Conservation (phyloP, 2,113 vertebrate species). For the Cinclus cinclus region DNA sequence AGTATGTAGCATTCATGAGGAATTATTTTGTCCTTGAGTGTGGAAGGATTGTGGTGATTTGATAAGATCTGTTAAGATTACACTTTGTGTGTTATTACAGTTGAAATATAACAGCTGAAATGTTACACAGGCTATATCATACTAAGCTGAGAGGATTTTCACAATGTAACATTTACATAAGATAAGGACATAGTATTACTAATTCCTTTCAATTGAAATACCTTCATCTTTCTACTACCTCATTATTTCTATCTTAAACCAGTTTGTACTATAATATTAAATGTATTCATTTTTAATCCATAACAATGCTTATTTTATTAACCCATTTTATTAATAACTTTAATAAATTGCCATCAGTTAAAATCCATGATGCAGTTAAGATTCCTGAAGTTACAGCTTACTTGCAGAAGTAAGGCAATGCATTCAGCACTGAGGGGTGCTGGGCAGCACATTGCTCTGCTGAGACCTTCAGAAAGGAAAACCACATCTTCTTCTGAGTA, state of each 20-base stretch:
- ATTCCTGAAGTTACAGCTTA: neutral
- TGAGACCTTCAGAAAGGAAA: neutral
- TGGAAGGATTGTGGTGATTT: neutral
- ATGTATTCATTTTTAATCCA: neutral
- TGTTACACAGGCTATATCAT: constrained; percentile 40
- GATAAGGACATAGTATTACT: constrained; percentile 50
- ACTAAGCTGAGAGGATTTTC: constrained; percentile 65
- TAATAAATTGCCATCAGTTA: neutral
- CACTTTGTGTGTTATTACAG: constrained; percentile 53
- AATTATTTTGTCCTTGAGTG: constrained; percentile 40
- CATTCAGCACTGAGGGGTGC: neutral
- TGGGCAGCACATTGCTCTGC: neutral
- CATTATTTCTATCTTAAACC: neutral
- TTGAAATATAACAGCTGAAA: constrained; percentile 54
- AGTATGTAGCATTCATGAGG: neutral
- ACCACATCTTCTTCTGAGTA: neutral
- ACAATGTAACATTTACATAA: constrained; percentile 43
- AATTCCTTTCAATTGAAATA: constrained; percentile 53
- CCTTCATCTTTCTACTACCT: constrained; percentile 39
- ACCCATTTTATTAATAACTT: neutral
- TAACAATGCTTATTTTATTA: neutral
- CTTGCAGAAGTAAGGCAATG: neutral
- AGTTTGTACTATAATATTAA: neutral
- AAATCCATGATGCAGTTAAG: neutral
- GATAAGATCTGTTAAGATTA: constrained; percentile 57